These are phyloP conservation scores for Tinamus guttatus DNA, from an alignment of 2,113 vertebrate genomes.

Conservation along the genomic window DNA sequence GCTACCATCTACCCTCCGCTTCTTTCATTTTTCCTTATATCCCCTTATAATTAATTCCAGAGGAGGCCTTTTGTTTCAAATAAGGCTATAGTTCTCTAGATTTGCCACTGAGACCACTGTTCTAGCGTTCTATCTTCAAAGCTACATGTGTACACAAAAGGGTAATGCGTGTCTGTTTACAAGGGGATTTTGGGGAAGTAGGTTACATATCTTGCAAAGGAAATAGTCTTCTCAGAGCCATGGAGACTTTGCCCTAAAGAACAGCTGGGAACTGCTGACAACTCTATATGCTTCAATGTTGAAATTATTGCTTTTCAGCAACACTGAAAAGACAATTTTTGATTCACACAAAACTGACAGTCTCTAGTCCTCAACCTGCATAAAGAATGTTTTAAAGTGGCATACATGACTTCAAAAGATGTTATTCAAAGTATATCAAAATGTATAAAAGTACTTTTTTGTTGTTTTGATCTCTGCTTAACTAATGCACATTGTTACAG, in stretches of 20 bases:
- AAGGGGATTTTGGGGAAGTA: not conserved
- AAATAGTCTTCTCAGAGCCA: not conserved
- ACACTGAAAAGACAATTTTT: not conserved
- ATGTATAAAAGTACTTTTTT: not conserved
- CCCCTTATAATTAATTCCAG: not conserved
- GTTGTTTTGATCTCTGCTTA: not conserved
- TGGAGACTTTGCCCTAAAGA: not conserved
- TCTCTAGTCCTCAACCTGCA: not conserved
- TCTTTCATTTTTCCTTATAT: not conserved
- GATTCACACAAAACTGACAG: not conserved
- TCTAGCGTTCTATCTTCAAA: not conserved
- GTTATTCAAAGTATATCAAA: not conserved
- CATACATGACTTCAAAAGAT: not conserved
- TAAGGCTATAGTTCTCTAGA: not conserved
- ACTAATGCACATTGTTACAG: not conserved
- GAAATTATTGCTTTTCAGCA: not conserved
- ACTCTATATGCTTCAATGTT: not conserved
- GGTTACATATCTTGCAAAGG: not conserved
- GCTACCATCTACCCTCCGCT: not conserved
- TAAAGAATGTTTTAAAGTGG: not conserved
- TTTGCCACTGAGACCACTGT: not conserved
- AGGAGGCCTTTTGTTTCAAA: not conserved
- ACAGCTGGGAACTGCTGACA: not conserved
- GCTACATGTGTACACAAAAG: not conserved
- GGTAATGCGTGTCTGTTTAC: not conserved